Evolutionary conservation across 2,888 invertebrate species (phyloP).

Genomic region (Melanophora roralis): DNA sequence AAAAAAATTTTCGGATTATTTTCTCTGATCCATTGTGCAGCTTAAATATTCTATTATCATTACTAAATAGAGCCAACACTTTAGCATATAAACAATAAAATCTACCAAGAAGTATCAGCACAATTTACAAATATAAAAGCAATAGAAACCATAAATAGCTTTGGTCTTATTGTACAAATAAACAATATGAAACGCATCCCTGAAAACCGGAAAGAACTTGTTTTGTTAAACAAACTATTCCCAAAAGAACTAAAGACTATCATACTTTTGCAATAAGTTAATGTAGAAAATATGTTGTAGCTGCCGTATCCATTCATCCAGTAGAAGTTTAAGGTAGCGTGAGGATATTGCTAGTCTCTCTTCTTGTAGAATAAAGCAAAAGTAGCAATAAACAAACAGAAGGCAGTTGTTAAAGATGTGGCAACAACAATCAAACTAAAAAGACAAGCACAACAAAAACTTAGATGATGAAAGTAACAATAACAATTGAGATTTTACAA

Average conservation of each 20-base stretch:
- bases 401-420: conserved; percentile 6
- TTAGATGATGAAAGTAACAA: conserved; percentile 50
- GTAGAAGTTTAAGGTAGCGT: neutral
- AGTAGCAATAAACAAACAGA: conserved; percentile 22
- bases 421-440: neutral
- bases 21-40: conserved; percentile 47
- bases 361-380: neutral
- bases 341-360: neutral
- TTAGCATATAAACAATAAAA: conserved; percentile 30
- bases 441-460: neutral
- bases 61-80: conserved; percentile 29
- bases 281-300: neutral
- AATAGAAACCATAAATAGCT: conserved; percentile 32
- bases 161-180: conserved; percentile 50
- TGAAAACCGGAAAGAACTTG: conserved; percentile 46
- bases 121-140: neutral
- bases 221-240: conserved; percentile 51
- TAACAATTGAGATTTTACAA: conserved; percentile 56
- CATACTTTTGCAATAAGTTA: conserved; percentile 17
- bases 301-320: neutral
- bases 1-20: too few species aligned
- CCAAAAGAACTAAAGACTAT: conserved; percentile 34
- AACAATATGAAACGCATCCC: conserved; percentile 21
- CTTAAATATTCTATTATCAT: conserved; percentile 16
- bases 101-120: neutral